These are phyloP conservation scores for Lophura nycthemera DNA, from an alignment of 2,113 vertebrate genomes.

Conservation along the genomic window DNA sequence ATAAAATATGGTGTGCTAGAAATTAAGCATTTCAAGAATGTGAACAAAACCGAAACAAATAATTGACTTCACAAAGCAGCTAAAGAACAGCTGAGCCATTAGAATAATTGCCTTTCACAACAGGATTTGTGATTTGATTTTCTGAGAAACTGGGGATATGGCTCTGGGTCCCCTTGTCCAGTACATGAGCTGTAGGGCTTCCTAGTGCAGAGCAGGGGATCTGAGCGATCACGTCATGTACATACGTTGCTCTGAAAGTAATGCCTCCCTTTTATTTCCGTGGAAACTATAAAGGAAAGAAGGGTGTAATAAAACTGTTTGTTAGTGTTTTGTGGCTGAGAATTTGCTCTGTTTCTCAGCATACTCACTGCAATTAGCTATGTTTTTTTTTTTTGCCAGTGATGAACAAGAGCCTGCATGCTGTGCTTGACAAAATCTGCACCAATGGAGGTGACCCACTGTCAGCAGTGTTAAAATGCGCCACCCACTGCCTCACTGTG, in stretches of 20 bases:
- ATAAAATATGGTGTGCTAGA: neutral
- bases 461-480: neutral
- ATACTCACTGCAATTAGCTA: neutral
- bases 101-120: accelerated
- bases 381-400: neutral
- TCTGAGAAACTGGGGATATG: neutral
- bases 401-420: neutral
- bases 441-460: neutral
- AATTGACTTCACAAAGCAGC: neutral
- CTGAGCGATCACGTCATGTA: neutral
- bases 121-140: neutral
- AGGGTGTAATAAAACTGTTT: neutral
- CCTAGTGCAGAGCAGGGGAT: neutral
- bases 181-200: accelerated
- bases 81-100: neutral
- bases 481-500: neutral
- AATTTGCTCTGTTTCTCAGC: neutral
- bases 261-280: neutral
- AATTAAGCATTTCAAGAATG: neutral
- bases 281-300: neutral
- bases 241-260: neutral
- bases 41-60: neutral
- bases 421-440: neutral
- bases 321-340: no score
- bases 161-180: neutral